Base-by-base conservation (phyloP, 2,888 invertebrate genomes). In the Ferrisia virgata region DNA sequence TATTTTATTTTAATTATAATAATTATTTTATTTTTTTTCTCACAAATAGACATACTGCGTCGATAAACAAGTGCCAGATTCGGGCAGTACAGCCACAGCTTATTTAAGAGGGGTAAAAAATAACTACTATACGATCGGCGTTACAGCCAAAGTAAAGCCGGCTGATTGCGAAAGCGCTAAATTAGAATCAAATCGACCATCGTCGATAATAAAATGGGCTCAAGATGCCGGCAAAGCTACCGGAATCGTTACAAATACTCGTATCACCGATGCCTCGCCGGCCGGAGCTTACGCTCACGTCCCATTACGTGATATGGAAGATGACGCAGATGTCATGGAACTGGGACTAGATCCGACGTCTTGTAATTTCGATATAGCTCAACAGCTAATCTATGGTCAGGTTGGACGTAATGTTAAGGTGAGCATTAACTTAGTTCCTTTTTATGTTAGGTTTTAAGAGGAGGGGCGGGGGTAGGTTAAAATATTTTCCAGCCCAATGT, bases 161-260 rank as follows among this genome's bases (percentile, higher is more conserved):
- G 87, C 87, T 8, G 88, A 90, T 86, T 90, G 90, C 86, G 84
- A 83, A 25, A 85, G 85, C 6, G 84, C 85, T 11, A 25, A 84
- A 33, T 36, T 43, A 0, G 69, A n/a, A 28, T 72, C 15, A 0
- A 85, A 85, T 64, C 36, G 69, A 9, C 89, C 94, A 2, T 89
- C 91, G 6, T 93, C 93, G 0, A 91, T 95, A 64, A 89, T 95
- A 11, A 90, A 91, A 4, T 92, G 94, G 91, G 95, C 94, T 0
- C 92, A 95, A 87, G 89, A 91, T 1, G 93, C 92, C 83, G 93
- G 93, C 53, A 95, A 95, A 90, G 92, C 92, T 85, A 94, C 95
- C 87, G 93, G 93, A 0, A 92, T 97, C 85, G 96, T 96, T 1
- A 97, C 97, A 0, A 96, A 94, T 0, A 95, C 96, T 0, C 89